These are phyloP conservation scores for Galerucella calmariensis DNA, from an alignment of 2,888 invertebrate species.

Conservation along the genomic window DNA sequence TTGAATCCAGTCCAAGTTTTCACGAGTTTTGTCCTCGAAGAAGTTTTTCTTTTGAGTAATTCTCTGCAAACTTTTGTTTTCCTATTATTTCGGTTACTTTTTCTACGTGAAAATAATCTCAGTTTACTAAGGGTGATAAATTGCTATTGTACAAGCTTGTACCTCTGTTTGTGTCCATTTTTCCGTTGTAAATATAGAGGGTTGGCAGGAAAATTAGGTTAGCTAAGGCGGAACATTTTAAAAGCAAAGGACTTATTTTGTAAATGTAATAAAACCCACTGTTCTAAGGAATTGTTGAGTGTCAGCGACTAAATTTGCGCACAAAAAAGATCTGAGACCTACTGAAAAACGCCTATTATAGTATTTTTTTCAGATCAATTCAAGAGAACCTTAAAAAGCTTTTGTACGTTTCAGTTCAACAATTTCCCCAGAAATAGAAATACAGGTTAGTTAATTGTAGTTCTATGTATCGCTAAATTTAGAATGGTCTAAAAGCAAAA, in stretches of 20 bases:
- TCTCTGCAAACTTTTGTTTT: conserved; percentile 33
- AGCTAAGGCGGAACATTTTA: conserved; percentile 27
- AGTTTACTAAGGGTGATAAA: conserved; percentile 33
- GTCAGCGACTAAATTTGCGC: conserved; percentile 20
- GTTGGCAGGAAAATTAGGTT: conserved; percentile 30
- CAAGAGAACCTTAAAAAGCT: not conserved
- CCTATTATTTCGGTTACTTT: conserved; percentile 35
- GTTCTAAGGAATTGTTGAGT: conserved; percentile 20
- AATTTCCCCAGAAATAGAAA: not conserved
- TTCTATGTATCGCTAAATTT: not conserved
- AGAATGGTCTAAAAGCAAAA: not conserved
- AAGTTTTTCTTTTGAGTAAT: conserved; percentile 31
- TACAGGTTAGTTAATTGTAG: not conserved
- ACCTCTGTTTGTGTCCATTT: conserved; percentile 26
- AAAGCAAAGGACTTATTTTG: conserved; percentile 29
- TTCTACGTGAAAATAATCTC: conserved; percentile 33
- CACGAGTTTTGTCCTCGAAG: conserved; percentile 33
- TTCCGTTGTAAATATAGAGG: conserved; percentile 29
- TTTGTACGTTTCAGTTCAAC: not conserved
- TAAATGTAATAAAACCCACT: conserved; percentile 29
- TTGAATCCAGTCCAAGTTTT: conserved; percentile 31
- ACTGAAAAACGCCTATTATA: not conserved
- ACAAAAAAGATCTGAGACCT: conserved; percentile 10
- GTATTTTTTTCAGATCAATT: not conserved
- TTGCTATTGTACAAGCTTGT: conserved; percentile 32